These are phyloP conservation scores for Leptinotarsa texana DNA, from an alignment of 1,140 invertebrate species.

Conservation along the genomic window DNA sequence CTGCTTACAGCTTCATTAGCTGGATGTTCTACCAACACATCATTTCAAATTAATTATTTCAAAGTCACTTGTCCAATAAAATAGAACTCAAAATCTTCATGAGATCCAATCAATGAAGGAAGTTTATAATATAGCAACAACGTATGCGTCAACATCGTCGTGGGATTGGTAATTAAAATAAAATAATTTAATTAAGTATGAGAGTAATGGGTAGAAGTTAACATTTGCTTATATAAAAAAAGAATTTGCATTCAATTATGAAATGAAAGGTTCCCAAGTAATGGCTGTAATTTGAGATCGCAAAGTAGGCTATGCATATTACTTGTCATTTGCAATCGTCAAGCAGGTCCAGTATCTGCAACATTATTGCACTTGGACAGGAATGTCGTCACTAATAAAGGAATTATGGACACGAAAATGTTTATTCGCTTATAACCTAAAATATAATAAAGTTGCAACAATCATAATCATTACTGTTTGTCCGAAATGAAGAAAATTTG, in stretches of 20 bases:
- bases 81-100: not conserved
- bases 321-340: not conserved
- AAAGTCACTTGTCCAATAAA: not conserved
- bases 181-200: constrained; percentile 4
- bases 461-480: too few species aligned
- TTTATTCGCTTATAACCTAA: too few species aligned
- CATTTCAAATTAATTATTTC: not conserved
- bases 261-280: constrained; percentile 28
- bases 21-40: not conserved
- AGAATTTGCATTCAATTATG: constrained; percentile 27
- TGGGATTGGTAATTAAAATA: not conserved
- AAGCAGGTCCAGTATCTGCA: not conserved
- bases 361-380: not conserved
- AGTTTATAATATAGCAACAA: not conserved
- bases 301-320: constrained; percentile 30
- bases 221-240: constrained; percentile 6
- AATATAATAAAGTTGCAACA: too few species aligned
- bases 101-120: not conserved
- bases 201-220: not conserved
- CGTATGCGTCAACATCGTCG: not conserved
- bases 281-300: constrained; percentile 27
- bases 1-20: not conserved
- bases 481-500: too few species aligned
- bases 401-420: too few species aligned
- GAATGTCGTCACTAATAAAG: too few species aligned